Evolutionary conservation across 1,140 invertebrate genomes (phyloP), one percentile per base, ranked within the genome.

Genomic region (Lerema accius): DNA sequence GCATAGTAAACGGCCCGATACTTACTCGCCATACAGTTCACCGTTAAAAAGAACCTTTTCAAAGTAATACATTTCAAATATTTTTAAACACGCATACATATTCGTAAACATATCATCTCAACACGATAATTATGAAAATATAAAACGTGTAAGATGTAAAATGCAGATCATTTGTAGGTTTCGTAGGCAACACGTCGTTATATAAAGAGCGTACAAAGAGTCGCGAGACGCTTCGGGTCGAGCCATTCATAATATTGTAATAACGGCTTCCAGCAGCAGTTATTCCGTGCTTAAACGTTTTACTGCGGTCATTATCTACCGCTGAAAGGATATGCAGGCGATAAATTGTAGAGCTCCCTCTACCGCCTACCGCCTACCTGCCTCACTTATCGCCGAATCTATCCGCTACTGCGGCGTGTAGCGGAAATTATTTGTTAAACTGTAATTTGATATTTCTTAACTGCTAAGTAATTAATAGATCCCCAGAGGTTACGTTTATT

Each of bases 261-360:
- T 89, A 89, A 89, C 84, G 82, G 87, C 81, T 84, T 78, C 83
- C 74, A 87, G 71, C 80, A 84, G 75, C 88, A 89, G 84, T 89
- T 90, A 90, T 90, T 89, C 78, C 88, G 86, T 90, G 86, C 88
- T 89, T 90, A 90, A 90, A 86, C 88, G 88, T 89, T 90, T 90
- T 89, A 90, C 88, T 90, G 82, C 87, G 86, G 87, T 90, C 87
- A 90, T 90, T 90, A 90, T 89, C 86, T 87, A 84, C 86, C 86
- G 84, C 77, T 90, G 87, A 90, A 90, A 90, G 87, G 84, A 90
- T 90, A 89, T 90, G 84, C 87, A 90, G 73, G 82, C 84, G 77
- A 90, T 90, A 90, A 90, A 90, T 90, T 86, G 80, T 80, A 73
- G 46, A 86, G 70, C 78, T 73, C 78, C 78, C 79, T 80, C 73